Base-by-base conservation (phyloP, 2,888 invertebrate species). In the Steinernema hermaphroditum region DNA sequence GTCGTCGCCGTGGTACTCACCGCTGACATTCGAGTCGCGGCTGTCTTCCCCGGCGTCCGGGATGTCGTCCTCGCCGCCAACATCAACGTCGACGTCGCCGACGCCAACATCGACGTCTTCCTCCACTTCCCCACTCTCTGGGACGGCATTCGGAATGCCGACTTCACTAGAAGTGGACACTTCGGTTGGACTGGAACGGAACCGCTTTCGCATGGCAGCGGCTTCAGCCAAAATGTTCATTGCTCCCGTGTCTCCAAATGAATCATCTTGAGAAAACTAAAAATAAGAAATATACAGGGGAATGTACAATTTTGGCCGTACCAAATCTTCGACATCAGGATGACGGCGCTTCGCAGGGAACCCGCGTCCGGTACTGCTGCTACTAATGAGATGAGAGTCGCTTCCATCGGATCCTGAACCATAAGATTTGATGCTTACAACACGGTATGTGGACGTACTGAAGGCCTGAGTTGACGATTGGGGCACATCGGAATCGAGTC, bases 161-260 rank as follows among this genome's bases (percentile, higher is more conserved):
- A 32, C 62, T 62, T 62, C 62, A 32, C 62, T 62, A 8, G 62
- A 62, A 14, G 62, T 62, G 14, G 62, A 62, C 1, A 62, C 62
- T 29, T 62, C 62, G 6, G 62, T 62, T 1, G 62, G 62, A n/a
- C 62, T 62, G 32, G 62, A 62, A 32, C 62, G 62, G 16, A 27
- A 62, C 16, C 62, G 2, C 32, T 62, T 62, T 8, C 34, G 62
- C 62, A 62, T 32, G 16, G 32, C 62, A 46, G 46, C 46, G 2
- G 62, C 62, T 34, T 62, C 62, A n/a, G 34, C 62, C 62, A 62
- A 32, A 32, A 62, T 34, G 32, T 62, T 34, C 62, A 62, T 62
- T 12, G 46, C n/a, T 6, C 46, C 12, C 4, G 6, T 12, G 6
- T 37, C 37, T 37, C 37, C 37, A 12, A 37, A 12, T 12, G 37